These are phyloP conservation scores for Drosophila nikananu DNA, from an alignment of 1,140 invertebrate species.

Conservation along the genomic window DNA sequence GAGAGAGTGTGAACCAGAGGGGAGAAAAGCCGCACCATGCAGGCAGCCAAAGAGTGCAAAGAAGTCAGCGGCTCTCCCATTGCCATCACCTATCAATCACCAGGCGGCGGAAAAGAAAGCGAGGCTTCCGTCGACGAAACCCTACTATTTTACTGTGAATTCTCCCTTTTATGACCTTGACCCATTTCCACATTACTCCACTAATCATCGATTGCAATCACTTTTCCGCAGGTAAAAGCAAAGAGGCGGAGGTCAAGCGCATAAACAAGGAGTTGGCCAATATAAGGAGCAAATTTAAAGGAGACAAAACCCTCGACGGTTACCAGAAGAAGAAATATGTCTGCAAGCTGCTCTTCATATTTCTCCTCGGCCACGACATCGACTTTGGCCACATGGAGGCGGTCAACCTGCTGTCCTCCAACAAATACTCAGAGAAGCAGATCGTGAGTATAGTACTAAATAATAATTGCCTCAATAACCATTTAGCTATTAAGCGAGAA, in stretches of 20 bases:
- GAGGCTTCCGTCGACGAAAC: constrained; percentile 8
- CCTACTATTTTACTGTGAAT: constrained; percentile 41
- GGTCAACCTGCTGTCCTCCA: constrained; percentile 99
- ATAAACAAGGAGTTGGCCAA: constrained; percentile 99
- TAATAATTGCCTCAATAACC: constrained; percentile 31
- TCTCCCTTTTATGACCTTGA: constrained; percentile 49
- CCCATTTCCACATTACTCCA: background rate
- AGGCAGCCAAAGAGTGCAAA: constrained; percentile 14
- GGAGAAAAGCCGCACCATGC: constrained; percentile 14
- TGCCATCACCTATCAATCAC: constrained; percentile 19
- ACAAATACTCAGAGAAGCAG: constrained; percentile 99
- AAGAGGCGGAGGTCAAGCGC: constrained; percentile 99
- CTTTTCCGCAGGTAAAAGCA: constrained; percentile 94
- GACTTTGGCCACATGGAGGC: constrained; percentile 99
- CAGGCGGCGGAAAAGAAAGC: constrained; percentile 27
- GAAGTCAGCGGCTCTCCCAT: constrained; percentile 44
- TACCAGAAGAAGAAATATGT: constrained; percentile 99
- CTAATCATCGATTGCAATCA: constrained; percentile 2
- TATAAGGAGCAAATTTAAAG: constrained; percentile 99
- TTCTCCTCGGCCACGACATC: constrained; percentile 99
- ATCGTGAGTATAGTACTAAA: constrained; percentile 92
- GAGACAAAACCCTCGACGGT: constrained; percentile 99
- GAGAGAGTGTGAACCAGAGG: constrained; percentile 5
- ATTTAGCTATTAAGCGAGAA: background rate
- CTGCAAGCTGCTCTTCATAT: constrained; percentile 99